Conservation (phyloP, 2,888 invertebrate species). For the Coleophora deauratella region DNA sequence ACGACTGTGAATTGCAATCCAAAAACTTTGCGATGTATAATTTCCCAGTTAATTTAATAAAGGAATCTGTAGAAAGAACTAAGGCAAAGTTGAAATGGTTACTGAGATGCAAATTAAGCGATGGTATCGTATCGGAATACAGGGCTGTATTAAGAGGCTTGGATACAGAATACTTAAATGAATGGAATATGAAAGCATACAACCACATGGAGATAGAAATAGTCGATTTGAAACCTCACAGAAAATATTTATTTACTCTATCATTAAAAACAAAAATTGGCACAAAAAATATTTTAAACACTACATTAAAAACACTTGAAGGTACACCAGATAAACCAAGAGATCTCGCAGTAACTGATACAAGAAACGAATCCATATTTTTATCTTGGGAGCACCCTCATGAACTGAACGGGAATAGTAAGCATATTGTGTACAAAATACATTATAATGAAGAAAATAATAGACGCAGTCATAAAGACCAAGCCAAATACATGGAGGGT, state of each 20-base stretch:
- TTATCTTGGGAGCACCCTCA: background rate
- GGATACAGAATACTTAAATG: background rate
- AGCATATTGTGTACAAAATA: background rate
- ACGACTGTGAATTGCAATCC: background rate
- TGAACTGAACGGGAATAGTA: background rate
- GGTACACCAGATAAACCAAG: background rate
- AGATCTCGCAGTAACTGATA: background rate
- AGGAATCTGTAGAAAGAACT: background rate
- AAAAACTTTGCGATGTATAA: slow-evolving; percentile 67
- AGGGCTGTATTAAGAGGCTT: too few relatives aligned
- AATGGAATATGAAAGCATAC: background rate
- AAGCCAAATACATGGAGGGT: too few relatives aligned
- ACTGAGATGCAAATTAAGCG: too few relatives aligned
- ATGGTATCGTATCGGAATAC: too few relatives aligned
- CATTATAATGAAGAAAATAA: background rate
- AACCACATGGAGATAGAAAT: background rate
- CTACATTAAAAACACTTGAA: background rate
- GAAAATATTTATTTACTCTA: background rate
- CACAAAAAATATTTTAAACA: background rate
- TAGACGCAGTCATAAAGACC: too few relatives aligned
- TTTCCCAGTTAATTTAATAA: slow-evolving; percentile 39
- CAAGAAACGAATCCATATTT: background rate
- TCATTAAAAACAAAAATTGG: background rate
- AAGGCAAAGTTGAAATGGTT: too few relatives aligned
- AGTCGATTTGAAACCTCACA: background rate